Conservation (phyloP, 2,888 invertebrate species). For the Hoplodrina ambigua region DNA sequence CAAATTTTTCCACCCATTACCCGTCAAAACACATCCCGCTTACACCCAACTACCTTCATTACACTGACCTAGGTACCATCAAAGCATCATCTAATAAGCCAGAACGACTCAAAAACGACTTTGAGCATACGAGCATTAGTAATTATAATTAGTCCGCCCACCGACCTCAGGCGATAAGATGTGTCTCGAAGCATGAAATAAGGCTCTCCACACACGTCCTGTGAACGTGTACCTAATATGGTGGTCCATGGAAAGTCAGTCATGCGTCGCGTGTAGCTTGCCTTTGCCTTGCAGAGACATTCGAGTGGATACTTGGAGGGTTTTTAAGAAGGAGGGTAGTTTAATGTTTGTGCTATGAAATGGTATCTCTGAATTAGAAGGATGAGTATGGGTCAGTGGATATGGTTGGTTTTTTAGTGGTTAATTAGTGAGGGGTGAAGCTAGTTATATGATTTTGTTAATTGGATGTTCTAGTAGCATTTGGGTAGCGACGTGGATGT, state of each 20-base stretch:
- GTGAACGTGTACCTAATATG: slow-evolving; percentile 70
- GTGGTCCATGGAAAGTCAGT: slow-evolving; percentile 82
- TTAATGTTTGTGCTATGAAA: slow-evolving; percentile 62
- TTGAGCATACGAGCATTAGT: slow-evolving; percentile 86
- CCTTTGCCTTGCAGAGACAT: slow-evolving; percentile 72
- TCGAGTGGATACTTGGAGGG: slow-evolving; percentile 73
- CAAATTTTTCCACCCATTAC: neutral
- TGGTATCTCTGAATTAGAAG: slow-evolving; percentile 46
- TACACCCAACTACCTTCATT: slow-evolving; percentile 39
- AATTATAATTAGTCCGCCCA: slow-evolving; percentile 86
- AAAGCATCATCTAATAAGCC: slow-evolving; percentile 62
- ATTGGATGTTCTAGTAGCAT: slow-evolving; percentile 4
- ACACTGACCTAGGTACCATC: slow-evolving; percentile 56
- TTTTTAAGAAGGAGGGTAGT: slow-evolving; percentile 64
- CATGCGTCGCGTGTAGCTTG: slow-evolving; percentile 78
- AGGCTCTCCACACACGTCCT: slow-evolving; percentile 80
- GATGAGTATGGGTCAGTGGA: slow-evolving; percentile 43
- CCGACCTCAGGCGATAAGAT: slow-evolving; percentile 88
- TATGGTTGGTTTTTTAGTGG: slow-evolving; percentile 36
- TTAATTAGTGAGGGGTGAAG: slow-evolving; percentile 37
- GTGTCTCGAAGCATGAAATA: slow-evolving; percentile 88
- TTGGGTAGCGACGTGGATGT: too few species aligned
- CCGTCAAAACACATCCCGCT: slow-evolving; percentile 1
- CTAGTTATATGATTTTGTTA: slow-evolving; percentile 8
- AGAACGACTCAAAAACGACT: slow-evolving; percentile 78